Percentiles rank a stretch among this genome's conserved stretches.
Conservation (phyloP, 1,140 invertebrate genomes). For the Homarus americanus region DNA sequence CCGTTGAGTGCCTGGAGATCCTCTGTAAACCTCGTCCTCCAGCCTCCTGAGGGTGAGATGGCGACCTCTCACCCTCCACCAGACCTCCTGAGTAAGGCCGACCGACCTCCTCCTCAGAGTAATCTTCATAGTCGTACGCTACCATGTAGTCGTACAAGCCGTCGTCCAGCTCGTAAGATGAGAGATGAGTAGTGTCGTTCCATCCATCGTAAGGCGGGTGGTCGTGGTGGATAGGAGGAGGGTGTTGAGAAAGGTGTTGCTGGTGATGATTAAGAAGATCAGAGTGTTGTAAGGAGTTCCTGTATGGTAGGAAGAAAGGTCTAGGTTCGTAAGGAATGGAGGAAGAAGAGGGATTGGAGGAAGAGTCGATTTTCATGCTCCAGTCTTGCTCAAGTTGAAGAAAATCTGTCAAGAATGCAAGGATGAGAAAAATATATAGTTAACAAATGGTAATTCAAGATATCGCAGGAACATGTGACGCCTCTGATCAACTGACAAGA, state of each 20-base stretch:
- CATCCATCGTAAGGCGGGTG: neutral
- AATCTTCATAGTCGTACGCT: neutral
- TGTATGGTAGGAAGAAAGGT: slow-evolving; percentile 20
- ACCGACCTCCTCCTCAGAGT: neutral
- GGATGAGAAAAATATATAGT: neutral
- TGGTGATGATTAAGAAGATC: neutral
- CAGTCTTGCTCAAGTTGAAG: slow-evolving; percentile 42
- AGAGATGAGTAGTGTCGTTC: neutral
- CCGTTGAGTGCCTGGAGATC: neutral
- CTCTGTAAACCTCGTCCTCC: neutral
- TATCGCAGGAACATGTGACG: too few relatives aligned
- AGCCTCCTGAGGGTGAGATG: neutral
- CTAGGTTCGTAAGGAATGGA: neutral
- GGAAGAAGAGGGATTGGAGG: slow-evolving; percentile 4
- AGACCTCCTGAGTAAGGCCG: neutral
- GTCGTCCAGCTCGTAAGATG: neutral
- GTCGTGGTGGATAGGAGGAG: neutral
- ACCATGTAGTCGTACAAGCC: neutral
- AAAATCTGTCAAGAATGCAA: slow-evolving; percentile 46
- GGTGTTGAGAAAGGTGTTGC: neutral
- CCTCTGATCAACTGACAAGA: too few relatives aligned
- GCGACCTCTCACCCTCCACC: neutral
- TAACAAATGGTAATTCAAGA: too few relatives aligned
- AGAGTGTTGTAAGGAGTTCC: slow-evolving; percentile 5
- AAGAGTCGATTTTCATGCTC: slow-evolving; percentile 61